Evolutionary conservation across 2,113 vertebrate species (phyloP).

Genomic region (Charina bottae): DNA sequence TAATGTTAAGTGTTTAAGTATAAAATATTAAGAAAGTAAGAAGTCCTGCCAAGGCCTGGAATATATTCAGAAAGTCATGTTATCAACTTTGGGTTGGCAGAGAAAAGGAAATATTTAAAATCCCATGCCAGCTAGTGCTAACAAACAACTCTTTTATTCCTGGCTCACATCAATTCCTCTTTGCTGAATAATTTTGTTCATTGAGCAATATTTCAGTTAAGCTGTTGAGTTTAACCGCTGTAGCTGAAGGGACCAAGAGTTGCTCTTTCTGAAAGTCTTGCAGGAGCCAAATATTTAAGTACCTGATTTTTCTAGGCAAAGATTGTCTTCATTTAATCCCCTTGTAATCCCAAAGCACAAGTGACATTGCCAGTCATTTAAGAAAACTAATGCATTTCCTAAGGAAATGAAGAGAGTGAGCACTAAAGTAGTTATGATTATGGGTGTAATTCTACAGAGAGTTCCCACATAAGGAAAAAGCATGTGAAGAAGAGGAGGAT

Average conservation of each 20-base stretch:
- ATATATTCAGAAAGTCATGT: constrained; percentile 68
- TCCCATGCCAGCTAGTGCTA: constrained; percentile 61
- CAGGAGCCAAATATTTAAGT: constrained; percentile 65
- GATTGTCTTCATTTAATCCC: constrained; percentile 71
- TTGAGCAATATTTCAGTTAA: constrained; percentile 73
- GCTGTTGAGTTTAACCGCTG: constrained; percentile 69
- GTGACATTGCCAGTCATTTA: constrained; percentile 60
- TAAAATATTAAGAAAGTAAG: constrained; percentile 59
- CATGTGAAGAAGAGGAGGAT: constrained; percentile 27
- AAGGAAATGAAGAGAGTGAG: constrained; percentile 67
- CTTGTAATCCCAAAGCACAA: constrained; percentile 66
- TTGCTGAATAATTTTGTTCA: constrained; percentile 64
- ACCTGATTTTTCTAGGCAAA: constrained; percentile 65
- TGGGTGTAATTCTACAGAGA: constrained; percentile 57
- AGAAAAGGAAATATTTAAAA: constrained; percentile 57
- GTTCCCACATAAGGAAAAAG: constrained; percentile 48
- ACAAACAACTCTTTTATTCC: constrained; percentile 72
- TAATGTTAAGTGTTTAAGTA: constrained; percentile 59
- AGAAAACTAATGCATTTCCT: constrained; percentile 69
- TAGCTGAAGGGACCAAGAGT: constrained; percentile 63
- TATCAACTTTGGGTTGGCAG: constrained; percentile 73
- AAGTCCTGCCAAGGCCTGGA: constrained; percentile 68
- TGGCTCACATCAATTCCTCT: constrained; percentile 60
- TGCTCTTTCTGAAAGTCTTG: constrained; percentile 61
- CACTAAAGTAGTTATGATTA: constrained; percentile 63